Percentiles rank a stretch among this genome's conserved stretches.
These are phyloP conservation scores for Agrilus planipennis DNA, from an alignment of 1,140 invertebrate species.

Conservation along the genomic window DNA sequence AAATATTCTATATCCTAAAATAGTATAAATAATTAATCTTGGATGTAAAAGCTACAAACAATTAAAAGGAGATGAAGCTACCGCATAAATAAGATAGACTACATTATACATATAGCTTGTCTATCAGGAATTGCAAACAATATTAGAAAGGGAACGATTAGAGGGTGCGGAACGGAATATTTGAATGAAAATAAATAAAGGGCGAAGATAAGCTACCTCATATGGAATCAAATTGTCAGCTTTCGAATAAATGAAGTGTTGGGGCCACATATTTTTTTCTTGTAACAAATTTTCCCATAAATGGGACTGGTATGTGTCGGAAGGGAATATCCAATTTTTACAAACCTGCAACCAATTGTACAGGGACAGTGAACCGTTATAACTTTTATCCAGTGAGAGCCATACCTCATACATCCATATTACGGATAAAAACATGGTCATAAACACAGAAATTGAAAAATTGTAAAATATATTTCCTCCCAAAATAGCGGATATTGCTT, in stretches of 20 bases:
- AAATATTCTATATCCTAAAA: constrained; percentile 49
- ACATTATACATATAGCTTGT: constrained; percentile 7
- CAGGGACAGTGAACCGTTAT: not conserved
- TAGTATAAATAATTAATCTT: constrained; percentile 10
- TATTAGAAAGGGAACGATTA: no score
- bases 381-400: not conserved
- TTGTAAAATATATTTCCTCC: constrained; percentile 39
- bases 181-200: constrained; percentile 1
- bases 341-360: constrained; percentile 22
- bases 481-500: constrained; percentile 48
- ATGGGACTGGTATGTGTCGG: constrained; percentile 29
- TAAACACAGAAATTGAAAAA: constrained; percentile 39
- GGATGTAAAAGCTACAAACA: not conserved
- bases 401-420: constrained; percentile 47
- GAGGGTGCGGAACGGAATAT: no score
- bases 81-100: not conserved
- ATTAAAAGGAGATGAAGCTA: not conserved
- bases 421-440: constrained; percentile 44
- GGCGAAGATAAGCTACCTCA: constrained; percentile 30
- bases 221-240: constrained; percentile 49
- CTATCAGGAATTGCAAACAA: no score
- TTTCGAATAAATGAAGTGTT: constrained; percentile 64
- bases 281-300: constrained; percentile 37
- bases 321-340: constrained; percentile 26
- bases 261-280: constrained; percentile 44